Evolutionary conservation across 2,888 invertebrate genomes (phyloP).

Genomic region (Hecatera dysodea): DNA sequence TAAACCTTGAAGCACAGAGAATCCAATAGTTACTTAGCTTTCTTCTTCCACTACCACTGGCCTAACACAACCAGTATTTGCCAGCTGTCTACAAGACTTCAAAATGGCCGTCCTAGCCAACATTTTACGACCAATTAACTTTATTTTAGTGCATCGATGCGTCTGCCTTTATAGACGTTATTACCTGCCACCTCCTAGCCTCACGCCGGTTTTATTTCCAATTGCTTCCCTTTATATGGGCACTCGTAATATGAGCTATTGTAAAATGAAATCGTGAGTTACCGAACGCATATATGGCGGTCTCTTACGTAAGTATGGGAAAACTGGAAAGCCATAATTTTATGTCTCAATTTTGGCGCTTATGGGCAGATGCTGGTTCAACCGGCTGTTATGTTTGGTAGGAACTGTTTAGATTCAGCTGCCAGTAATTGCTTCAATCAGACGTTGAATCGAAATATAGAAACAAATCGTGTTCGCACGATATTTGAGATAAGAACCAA

Average conservation of each 20-base stretch:
- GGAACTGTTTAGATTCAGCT: constrained; percentile 15
- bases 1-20: neutral
- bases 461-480: constrained; percentile 11
- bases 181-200: constrained; percentile 45
- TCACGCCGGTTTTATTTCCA: constrained; percentile 65
- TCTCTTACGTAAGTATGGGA: constrained; percentile 57
- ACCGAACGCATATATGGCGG: constrained; percentile 61
- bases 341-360: constrained; percentile 59
- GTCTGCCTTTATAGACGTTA: constrained; percentile 69
- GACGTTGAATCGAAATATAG: constrained; percentile 13
- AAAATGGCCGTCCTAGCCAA: constrained; percentile 28
- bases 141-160: constrained; percentile 69
- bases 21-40: neutral
- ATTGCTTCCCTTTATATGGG: constrained; percentile 78
- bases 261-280: constrained; percentile 73
- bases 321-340: constrained; percentile 46
- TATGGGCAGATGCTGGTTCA: constrained; percentile 14
- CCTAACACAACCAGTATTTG: constrained; percentile 6
- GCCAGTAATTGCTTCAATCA: constrained; percentile 15
- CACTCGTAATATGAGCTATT: constrained; percentile 70
- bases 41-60: neutral
- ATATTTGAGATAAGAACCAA: neutral
- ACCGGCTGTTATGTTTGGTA: constrained; percentile 18
- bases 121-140: constrained; percentile 76
- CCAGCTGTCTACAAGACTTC: constrained; percentile 17